Conservation (phyloP, 2,888 invertebrate species). For the Leucoptera coffeella region DNA sequence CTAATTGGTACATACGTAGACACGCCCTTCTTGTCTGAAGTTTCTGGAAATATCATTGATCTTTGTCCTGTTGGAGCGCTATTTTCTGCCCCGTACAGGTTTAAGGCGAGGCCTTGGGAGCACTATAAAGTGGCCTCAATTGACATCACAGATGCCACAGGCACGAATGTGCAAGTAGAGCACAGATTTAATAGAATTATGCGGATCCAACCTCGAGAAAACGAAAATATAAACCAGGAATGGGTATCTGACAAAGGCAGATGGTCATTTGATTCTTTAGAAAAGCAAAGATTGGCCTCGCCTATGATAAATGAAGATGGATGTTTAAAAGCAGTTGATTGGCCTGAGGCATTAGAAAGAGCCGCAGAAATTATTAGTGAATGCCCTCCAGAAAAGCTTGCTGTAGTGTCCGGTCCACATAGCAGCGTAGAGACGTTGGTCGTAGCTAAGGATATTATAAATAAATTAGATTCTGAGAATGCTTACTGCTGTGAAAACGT, state of each 20-base stretch:
- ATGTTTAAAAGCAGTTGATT: conserved; percentile 74
- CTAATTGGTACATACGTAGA: conserved; percentile 98
- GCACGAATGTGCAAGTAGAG: conserved; percentile 30
- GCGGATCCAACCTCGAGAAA: conserved; percentile 30
- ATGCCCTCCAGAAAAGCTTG: conserved; percentile 48
- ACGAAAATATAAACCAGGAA: conserved; percentile 76
- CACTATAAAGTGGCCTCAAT: conserved; percentile 61
- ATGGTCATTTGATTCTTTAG: conserved; percentile 94
- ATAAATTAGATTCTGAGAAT: conserved; percentile 25
- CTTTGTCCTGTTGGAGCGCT: conserved; percentile 97
- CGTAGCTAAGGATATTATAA: conserved; percentile 29
- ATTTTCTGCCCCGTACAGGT: conserved; percentile 93
- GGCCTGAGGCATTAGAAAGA: conserved; percentile 83
- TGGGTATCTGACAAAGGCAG: conserved; percentile 97
- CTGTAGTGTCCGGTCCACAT: conserved; percentile 31
- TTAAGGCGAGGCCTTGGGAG: conserved; percentile 97
- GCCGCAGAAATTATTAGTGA: conserved; percentile 58
- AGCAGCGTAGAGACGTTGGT: conserved; percentile 34
- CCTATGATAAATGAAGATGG: conserved; percentile 76
- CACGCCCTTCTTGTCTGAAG: conserved; percentile 91
- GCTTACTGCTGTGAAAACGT: conserved; percentile 23
- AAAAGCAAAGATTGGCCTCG: conserved; percentile 85
- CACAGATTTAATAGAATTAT: conserved; percentile 25
- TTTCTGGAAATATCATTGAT: conserved; percentile 98
- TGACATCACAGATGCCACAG: conserved; percentile 38